Conservation (phyloP, 2,888 invertebrate species). For the Drosophila pegasa region DNA sequence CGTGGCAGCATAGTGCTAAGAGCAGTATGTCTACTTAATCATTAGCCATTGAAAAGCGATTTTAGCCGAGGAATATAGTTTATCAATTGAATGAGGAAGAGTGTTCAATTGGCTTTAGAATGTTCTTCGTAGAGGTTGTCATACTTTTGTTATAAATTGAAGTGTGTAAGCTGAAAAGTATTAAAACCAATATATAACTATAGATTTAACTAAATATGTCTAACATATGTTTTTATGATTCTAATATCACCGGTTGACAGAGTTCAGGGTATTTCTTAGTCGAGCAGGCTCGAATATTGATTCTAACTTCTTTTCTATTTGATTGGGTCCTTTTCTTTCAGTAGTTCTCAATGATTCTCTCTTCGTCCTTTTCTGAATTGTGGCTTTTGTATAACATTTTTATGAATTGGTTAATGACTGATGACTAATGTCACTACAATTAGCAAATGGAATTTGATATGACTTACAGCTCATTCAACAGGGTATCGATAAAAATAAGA, state of each 20-base stretch:
- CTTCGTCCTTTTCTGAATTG: not conserved
- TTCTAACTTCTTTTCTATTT: not conserved
- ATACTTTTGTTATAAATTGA: not conserved
- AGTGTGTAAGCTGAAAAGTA: too few species aligned
- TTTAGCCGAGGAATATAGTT: not conserved
- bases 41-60: not conserved
- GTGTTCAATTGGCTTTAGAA: not conserved
- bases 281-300: too few species aligned
- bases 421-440: not conserved
- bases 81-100: not conserved
- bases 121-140: not conserved
- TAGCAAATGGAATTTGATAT: not conserved
- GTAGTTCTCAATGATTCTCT: not conserved
- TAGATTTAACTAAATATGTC: too few species aligned
- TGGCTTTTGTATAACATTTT: not conserved
- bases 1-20: not conserved
- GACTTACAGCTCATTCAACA: not conserved
- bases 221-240: too few species aligned
- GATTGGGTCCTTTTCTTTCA: not conserved
- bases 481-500: conserved; percentile 12
- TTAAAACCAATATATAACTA: too few species aligned
- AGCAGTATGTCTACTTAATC: not conserved
- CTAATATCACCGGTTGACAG: too few species aligned
- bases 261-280: too few species aligned
- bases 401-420: not conserved